Conservation (phyloP, 2,797 vertebrate species). For the Gobio occitaniae region DNA sequence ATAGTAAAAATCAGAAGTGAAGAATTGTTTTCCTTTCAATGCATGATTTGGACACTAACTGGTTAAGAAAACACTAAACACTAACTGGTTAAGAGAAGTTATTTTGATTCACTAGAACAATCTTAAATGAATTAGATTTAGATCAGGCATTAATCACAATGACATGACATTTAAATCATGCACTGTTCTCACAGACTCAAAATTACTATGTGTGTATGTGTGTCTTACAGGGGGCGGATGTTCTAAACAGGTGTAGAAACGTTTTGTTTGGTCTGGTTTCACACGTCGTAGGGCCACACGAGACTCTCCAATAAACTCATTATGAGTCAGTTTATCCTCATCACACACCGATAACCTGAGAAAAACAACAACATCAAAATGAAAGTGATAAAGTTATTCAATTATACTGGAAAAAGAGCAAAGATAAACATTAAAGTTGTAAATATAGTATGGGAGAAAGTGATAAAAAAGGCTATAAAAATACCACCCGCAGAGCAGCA, state of each 20-base stretch:
- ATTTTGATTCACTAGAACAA: background rate
- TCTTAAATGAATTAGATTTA: background rate
- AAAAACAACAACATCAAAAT: conserved; percentile 11
- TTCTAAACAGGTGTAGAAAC: conserved; percentile 87
- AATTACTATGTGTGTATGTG: conserved; percentile 22
- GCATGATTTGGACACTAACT: background rate
- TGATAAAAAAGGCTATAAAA: conserved; percentile 39
- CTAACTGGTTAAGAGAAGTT: background rate
- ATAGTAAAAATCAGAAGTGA: background rate
- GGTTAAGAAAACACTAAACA: background rate
- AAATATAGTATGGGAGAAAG: background rate
- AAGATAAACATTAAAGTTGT: conserved; percentile 28
- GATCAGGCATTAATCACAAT: background rate
- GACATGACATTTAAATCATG: background rate
- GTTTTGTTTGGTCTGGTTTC: conserved; percentile 83
- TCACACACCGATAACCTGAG: conserved; percentile 88
- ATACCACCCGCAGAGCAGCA: conserved; percentile 33
- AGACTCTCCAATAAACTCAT: conserved; percentile 89
- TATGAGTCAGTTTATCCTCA: conserved; percentile 90
- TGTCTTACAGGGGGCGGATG: conserved; percentile 82
- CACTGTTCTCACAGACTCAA: background rate
- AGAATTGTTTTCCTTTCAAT: background rate
- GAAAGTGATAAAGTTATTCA: conserved; percentile 11
- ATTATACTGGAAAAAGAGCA: conserved; percentile 6
- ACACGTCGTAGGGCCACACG: conserved; percentile 85